Evolutionary conservation across 2,113 vertebrate genomes (phyloP), one percentile per base, ranked within the genome.

Genomic region (Passer montanus): DNA sequence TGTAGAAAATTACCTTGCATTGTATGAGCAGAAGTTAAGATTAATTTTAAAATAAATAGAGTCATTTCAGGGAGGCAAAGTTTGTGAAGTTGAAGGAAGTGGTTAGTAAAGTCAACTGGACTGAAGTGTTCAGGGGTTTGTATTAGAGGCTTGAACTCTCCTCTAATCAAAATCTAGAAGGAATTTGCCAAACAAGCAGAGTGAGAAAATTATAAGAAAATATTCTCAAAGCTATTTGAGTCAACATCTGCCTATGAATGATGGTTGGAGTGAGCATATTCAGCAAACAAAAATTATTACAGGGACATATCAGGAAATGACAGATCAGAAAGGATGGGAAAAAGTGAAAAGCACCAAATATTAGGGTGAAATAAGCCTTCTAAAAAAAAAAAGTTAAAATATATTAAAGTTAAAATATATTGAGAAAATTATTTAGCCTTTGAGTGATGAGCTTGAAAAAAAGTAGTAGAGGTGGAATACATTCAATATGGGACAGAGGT

Each of bases 151-250:
- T 94, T 76, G 69, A 94, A 90, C 28, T 84, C 33, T 95, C 39
- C 59, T 73, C 49, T 91, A 89, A 89, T 68, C 73, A 89, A 87
- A 92, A 68, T 33, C 52, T 81, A 75, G 7, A 52, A 81, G 52
- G 91, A 94, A 92, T 94, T 91, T 94, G 52, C n/a, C 76, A 95
- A 96, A 81, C 47, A 95, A 87, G 39, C 52, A 87, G 72, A 84
- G 64, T 22, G 39, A 70, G 27, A 87, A 94, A 89, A 84, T n/a
- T 4, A 17, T 94, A 72, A 72, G 52, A 60, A 92, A 87, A 87
- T 14, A 77, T 70, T 94, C 47, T 46, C 52, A 89, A 88, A 80
- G 55, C 21, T 74, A 43, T 90, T 73, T 86, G 63, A 80, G 68
- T 90, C 70, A 94, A 94, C 35, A 92, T 15, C 52, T 59, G 78